These are phyloP conservation scores for Drosophila cracens DNA, from an alignment of 2,888 invertebrate genomes.

Conservation along the genomic window DNA sequence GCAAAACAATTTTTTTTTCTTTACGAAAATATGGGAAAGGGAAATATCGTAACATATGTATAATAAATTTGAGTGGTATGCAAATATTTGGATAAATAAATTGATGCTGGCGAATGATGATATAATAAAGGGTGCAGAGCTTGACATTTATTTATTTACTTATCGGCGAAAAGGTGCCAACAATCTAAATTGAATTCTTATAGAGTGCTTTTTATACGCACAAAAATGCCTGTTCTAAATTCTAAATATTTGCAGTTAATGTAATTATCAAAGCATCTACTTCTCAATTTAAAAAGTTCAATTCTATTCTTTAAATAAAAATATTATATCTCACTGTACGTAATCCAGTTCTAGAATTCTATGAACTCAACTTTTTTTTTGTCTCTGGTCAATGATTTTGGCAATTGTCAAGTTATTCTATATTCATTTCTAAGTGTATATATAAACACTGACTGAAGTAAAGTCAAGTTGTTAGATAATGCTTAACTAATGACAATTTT, in stretches of 20 bases:
- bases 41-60: slow-evolving; percentile 22
- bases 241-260: background rate
- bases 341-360: background rate
- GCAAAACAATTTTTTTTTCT: slow-evolving; percentile 38
- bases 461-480: background rate
- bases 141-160: slow-evolving; percentile 11
- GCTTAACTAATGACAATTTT: background rate
- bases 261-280: background rate
- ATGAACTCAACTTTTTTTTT: background rate
- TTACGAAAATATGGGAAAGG: slow-evolving; percentile 2
- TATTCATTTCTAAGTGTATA: background rate
- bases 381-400: background rate
- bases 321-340: background rate
- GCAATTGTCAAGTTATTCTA: background rate
- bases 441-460: background rate
- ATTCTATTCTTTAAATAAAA: background rate
- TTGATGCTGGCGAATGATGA: slow-evolving; percentile 35
- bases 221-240: background rate
- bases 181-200: slow-evolving; percentile 35
- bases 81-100: slow-evolving; percentile 51
- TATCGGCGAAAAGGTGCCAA: slow-evolving; percentile 28
- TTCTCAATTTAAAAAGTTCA: background rate
- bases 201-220: slow-evolving; percentile 2
- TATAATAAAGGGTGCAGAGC: slow-evolving; percentile 26
- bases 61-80: slow-evolving; percentile 35